These are phyloP conservation scores for Gymnocephalus cernua DNA, from an alignment of 2,113 vertebrate species.

Conservation along the genomic window DNA sequence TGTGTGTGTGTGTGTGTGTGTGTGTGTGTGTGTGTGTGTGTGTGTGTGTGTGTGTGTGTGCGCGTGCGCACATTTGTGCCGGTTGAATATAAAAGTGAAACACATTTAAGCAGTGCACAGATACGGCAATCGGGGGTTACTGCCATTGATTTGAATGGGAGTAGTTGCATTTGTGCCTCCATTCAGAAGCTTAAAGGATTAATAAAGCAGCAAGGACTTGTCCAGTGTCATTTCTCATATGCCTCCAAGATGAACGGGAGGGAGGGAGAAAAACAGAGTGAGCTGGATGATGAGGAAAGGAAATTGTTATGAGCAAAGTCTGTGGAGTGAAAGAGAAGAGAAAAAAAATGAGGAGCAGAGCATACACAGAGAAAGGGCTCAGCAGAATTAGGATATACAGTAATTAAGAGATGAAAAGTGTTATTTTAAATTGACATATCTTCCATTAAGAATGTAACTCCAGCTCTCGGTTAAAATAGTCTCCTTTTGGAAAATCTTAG, in stretches of 20 bases:
- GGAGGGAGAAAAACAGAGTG: conserved; percentile 45
- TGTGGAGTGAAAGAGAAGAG: conserved; percentile 23
- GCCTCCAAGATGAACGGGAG: conserved; percentile 63
- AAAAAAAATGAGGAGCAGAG: background rate
- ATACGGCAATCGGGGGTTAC: conserved; percentile 64
- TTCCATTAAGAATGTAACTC: conserved; percentile 39
- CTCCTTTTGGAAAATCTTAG: conserved; percentile 32
- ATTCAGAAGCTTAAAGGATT: conserved; percentile 78
- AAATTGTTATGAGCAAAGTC: conserved; percentile 64
- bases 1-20: conserved; percentile 13
- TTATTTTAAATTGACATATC: conserved; percentile 48
- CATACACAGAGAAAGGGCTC: conserved; percentile 35
- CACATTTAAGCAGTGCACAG: conserved; percentile 60
- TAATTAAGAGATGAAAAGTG: conserved; percentile 69
- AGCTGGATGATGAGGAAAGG: conserved; percentile 58
- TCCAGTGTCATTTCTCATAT: conserved; percentile 75
- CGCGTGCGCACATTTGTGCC: background rate
- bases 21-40: background rate
- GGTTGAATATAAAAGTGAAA: conserved; percentile 37
- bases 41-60: conserved; percentile 9
- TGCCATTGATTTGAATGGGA: conserved; percentile 74
- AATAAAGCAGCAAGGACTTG: conserved; percentile 76
- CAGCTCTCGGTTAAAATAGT: conserved; percentile 21
- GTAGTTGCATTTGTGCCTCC: conserved; percentile 67
- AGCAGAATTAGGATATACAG: conserved; percentile 58